Evolutionary conservation across 2,113 vertebrate species (phyloP).

Genomic region (Bambusicola thoracicus): DNA sequence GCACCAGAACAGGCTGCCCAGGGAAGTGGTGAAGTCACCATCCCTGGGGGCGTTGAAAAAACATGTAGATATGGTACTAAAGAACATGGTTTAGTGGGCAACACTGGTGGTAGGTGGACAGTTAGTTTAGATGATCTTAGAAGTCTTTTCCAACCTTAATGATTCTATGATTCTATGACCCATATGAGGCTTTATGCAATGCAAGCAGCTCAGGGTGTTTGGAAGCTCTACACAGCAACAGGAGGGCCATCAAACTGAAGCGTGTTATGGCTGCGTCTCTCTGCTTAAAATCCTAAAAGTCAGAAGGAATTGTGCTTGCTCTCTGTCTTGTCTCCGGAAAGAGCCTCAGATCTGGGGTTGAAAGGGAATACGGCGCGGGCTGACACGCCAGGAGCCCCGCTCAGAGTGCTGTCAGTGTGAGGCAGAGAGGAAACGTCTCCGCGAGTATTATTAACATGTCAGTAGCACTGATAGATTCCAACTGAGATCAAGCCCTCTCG

Average conservation of each 20-base stretch:
- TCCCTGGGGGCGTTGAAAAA: too few relatives aligned
- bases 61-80: too few relatives aligned
- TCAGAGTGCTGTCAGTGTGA: constrained; percentile 45
- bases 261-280: constrained; percentile 56
- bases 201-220: constrained; percentile 43
- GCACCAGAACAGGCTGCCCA: too few relatives aligned
- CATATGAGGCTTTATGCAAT: neutral
- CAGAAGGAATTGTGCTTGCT: constrained; percentile 51
- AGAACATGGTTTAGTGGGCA: too few relatives aligned
- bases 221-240: constrained; percentile 15
- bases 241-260: constrained; percentile 57
- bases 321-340: constrained; percentile 62
- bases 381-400: constrained; percentile 18
- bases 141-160: too few relatives aligned
- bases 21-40: too few relatives aligned
- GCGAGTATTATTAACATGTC: constrained; percentile 73
- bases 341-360: constrained; percentile 54
- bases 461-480: constrained; percentile 72
- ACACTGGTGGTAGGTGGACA: too few relatives aligned
- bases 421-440: constrained; percentile 64
- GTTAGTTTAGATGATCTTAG: too few relatives aligned
- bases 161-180: neutral
- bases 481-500: constrained; percentile 62
- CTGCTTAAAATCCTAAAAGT: constrained; percentile 58
- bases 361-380: constrained; percentile 45